Percentiles rank a stretch among this genome's conserved stretches.
Evolutionary conservation across 2,113 vertebrate genomes (phyloP).

Genomic region (Syngnathus typhle): DNA sequence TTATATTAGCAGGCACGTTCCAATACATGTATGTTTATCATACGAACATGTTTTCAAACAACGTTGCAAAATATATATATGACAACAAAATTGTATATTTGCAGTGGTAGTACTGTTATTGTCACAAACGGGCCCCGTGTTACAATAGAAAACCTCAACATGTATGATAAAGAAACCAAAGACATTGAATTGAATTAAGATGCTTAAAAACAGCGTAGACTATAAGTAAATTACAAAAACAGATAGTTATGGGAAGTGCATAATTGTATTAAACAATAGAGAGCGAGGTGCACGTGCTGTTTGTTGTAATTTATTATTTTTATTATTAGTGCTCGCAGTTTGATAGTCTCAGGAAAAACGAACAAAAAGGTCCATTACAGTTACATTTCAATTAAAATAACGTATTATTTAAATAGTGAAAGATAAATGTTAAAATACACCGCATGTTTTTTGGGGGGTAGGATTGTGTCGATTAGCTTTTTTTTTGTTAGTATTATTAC

Average conservation of each 20-base stretch:
- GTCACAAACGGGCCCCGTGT: not conserved
- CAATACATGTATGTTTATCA: too few relatives aligned
- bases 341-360: not conserved
- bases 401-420: not conserved
- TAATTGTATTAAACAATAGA: not conserved
- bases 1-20: not conserved
- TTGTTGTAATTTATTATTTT: not conserved
- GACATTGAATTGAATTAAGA: not conserved
- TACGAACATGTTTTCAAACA: too few relatives aligned
- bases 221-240: not conserved
- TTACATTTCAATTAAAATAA: not conserved
- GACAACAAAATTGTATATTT: too few relatives aligned
- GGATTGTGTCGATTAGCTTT: not conserved
- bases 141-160: not conserved
- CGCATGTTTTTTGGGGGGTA: not conserved
- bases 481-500: too few relatives aligned
- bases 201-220: not conserved
- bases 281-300: not conserved
- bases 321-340: not conserved
- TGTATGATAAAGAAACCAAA: not conserved
- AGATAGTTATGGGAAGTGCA: too few relatives aligned
- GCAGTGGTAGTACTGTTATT: not conserved
- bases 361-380: not conserved
- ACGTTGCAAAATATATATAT: too few relatives aligned
- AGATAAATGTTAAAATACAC: not conserved